Evolutionary conservation across 2,888 invertebrate genomes (phyloP).

Genomic region (Phyto melanocephala): DNA sequence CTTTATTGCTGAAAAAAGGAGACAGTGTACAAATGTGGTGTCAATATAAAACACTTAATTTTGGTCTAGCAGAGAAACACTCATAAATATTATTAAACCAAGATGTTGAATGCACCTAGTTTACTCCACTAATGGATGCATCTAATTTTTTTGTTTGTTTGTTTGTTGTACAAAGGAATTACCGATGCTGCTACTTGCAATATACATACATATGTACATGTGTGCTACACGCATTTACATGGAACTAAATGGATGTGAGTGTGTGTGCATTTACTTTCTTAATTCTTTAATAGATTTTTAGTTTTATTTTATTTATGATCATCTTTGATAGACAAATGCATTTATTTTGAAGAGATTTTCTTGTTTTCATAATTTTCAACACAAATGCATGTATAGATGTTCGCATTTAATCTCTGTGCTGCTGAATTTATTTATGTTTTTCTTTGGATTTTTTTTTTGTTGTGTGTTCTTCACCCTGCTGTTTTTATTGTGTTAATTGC

Average conservation of each 20-base stretch:
- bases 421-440: constrained; percentile 28
- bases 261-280: constrained; percentile 7
- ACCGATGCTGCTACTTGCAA: constrained; percentile 18
- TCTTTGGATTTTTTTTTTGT: constrained; percentile 20
- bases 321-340: constrained; percentile 60
- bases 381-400: constrained; percentile 44
- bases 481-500: constrained; percentile 67
- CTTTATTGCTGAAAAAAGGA: not conserved
- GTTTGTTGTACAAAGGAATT: constrained; percentile 33
- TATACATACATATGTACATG: not conserved
- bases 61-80: constrained; percentile 9
- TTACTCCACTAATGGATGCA: constrained; percentile 58
- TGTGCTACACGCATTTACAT: not conserved
- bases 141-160: constrained; percentile 44
- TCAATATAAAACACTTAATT: constrained; percentile 28
- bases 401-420: constrained; percentile 26
- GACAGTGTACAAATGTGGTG: constrained; percentile 38
- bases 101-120: constrained; percentile 45
- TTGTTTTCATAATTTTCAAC: constrained; percentile 50
- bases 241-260: not conserved
- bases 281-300: constrained; percentile 45
- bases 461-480: not conserved
- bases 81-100: constrained; percentile 52
- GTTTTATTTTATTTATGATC: constrained; percentile 50
- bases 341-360: constrained; percentile 39